These are phyloP conservation scores for Uropetala carovei DNA, from an alignment of 2,888 invertebrate genomes.

Conservation along the genomic window DNA sequence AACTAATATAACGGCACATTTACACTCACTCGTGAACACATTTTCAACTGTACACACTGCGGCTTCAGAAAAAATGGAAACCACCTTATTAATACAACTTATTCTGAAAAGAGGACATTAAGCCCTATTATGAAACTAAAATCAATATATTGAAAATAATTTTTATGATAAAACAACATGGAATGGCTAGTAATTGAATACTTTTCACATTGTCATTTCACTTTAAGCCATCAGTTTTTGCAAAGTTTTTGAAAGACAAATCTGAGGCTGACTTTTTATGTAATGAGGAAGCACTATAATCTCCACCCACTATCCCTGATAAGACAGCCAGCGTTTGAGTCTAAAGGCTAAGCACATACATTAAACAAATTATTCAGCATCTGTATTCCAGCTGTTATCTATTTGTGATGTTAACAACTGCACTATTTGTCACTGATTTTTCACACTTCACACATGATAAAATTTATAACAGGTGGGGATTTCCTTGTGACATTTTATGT, in stretches of 20 bases:
- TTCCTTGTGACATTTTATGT: constrained; percentile 26
- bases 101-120: neutral
- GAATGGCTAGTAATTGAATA: neutral
- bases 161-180: neutral
- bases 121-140: neutral
- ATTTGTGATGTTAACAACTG: neutral
- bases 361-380: neutral
- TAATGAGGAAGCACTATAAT: constrained; percentile 3
- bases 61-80: constrained; percentile 51
- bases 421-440: constrained; percentile 9
- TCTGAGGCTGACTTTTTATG: constrained; percentile 27
- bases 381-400: neutral
- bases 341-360: constrained; percentile 39
- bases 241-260: constrained; percentile 59
- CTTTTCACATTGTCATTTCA: neutral
- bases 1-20: constrained; percentile 52
- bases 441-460: constrained; percentile 21
- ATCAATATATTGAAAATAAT: neutral
- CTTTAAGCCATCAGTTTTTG: neutral
- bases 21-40: constrained; percentile 45
- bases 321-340: constrained; percentile 14
- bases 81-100: constrained; percentile 25
- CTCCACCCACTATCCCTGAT: constrained; percentile 48
- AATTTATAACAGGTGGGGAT: constrained; percentile 46
- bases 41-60: constrained; percentile 49